These are phyloP conservation scores for Polietes domitor DNA, from an alignment of 2,888 invertebrate genomes.

Conservation along the genomic window DNA sequence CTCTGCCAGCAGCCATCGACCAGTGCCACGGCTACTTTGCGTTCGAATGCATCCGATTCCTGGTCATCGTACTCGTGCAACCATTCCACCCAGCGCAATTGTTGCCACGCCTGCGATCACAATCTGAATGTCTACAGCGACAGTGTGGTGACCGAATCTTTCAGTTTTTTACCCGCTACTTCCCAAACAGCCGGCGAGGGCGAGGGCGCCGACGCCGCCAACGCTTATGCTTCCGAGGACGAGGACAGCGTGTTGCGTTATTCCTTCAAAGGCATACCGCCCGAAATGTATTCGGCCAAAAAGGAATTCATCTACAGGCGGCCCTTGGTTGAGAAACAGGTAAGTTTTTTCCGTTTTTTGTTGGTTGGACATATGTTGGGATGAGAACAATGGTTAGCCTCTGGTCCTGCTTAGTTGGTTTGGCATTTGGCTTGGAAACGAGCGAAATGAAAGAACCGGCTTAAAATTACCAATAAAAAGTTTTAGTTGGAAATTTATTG, in stretches of 20 bases:
- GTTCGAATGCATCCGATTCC: constrained; percentile 60
- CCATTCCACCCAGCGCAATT: constrained; percentile 38
- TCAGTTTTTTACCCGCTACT: constrained; percentile 53
- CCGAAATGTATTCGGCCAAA: constrained; percentile 75
- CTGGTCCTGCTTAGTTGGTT: neutral
- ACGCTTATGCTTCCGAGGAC: constrained; percentile 50
- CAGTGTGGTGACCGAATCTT: constrained; percentile 50
- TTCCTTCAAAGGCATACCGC: constrained; percentile 76
- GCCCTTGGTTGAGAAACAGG: constrained; percentile 76
- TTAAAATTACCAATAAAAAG: constrained; percentile 48
- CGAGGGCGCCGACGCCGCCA: neutral
- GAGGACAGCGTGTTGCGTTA: constrained; percentile 71
- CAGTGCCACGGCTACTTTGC: constrained; percentile 60
- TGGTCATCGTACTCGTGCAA: constrained; percentile 54
- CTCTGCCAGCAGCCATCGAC: constrained; percentile 58
- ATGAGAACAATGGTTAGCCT: neutral
- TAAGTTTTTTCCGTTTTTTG: constrained; percentile 62
- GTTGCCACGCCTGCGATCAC: constrained; percentile 61
- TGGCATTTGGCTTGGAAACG: neutral
- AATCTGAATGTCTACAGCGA: constrained; percentile 41
- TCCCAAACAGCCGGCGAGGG: constrained; percentile 20
- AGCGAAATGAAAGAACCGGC: constrained; percentile 25
- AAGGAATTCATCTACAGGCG: constrained; percentile 76
- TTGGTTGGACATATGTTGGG: neutral
- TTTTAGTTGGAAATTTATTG: constrained; percentile 58